Conservation (phyloP, 2,888 invertebrate genomes). For the Quadroppia sp. region DNA sequence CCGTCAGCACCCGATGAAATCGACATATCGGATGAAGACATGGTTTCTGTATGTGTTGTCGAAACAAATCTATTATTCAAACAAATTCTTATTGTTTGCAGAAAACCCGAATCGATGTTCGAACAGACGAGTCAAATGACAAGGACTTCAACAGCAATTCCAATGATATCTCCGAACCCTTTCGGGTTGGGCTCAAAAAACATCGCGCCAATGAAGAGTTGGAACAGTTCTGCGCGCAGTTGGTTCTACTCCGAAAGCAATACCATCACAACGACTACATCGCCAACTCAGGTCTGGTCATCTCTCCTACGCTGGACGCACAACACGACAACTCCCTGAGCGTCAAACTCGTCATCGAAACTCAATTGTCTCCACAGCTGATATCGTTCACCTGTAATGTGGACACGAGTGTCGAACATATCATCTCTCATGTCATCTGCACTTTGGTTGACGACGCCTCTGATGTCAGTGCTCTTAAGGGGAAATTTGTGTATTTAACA, state of each 20-base stretch:
- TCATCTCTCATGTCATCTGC: slow-evolving; percentile 54
- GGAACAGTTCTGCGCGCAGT: slow-evolving; percentile 44
- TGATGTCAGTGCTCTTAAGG: slow-evolving; percentile 27
- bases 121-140: not conserved
- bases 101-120: not conserved
- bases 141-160: not conserved
- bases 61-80: too few species aligned
- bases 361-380: slow-evolving; percentile 59
- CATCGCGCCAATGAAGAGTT: slow-evolving; percentile 44
- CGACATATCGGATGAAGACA: not conserved
- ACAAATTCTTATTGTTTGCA: not conserved
- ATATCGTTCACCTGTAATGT: slow-evolving; percentile 81
- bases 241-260: slow-evolving; percentile 52
- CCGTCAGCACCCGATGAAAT: not conserved
- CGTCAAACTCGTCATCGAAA: slow-evolving; percentile 77
- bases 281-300: slow-evolving; percentile 81
- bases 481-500: not conserved
- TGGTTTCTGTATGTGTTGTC: not conserved
- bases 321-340: slow-evolving; percentile 73
- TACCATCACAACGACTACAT: slow-evolving; percentile 69
- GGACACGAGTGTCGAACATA: slow-evolving; percentile 52
- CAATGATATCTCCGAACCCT: slow-evolving; percentile 17
- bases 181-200: slow-evolving; percentile 34
- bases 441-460: slow-evolving; percentile 51
- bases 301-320: slow-evolving; percentile 79